Evolutionary conservation across 2,113 vertebrate species (phyloP).

Genomic region (Pelusios castaneus): DNA sequence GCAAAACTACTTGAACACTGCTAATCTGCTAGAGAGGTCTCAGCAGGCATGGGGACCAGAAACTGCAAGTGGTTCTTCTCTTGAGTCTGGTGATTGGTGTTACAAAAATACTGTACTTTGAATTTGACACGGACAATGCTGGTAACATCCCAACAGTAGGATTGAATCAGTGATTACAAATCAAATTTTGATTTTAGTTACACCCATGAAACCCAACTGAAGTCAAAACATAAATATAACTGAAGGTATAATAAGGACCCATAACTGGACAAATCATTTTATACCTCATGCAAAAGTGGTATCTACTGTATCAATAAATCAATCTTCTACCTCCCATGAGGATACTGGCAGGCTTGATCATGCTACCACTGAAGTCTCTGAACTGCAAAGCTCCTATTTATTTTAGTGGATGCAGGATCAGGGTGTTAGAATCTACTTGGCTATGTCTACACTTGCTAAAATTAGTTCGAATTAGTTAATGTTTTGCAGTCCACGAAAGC

Average conservation of each 20-base stretch:
- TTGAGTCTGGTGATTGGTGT: not conserved
- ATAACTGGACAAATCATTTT: fast-evolving
- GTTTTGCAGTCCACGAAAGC: too few relatives aligned
- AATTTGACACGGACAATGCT: fast-evolving
- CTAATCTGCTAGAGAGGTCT: not conserved
- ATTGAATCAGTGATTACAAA: not conserved
- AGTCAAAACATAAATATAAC: not conserved
- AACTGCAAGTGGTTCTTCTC: not conserved
- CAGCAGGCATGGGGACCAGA: not conserved
- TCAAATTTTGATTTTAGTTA: not conserved
- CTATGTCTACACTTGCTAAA: too few relatives aligned
- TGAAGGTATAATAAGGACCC: not conserved
- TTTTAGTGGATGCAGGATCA: not conserved
- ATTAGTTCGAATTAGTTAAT: too few relatives aligned
- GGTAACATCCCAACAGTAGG: fast-evolving
- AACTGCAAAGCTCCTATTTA: not conserved
- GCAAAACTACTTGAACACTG: not conserved
- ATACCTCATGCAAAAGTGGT: not conserved
- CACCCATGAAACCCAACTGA: not conserved
- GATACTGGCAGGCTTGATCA: not conserved
- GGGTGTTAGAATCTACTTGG: not conserved
- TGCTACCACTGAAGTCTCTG: not conserved
- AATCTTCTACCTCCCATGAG: not conserved
- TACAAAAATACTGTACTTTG: not conserved
- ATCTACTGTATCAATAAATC: not conserved